Evolutionary conservation across 2,797 vertebrate species (phyloP).

Genomic region (Peromyscus attwateri): DNA sequence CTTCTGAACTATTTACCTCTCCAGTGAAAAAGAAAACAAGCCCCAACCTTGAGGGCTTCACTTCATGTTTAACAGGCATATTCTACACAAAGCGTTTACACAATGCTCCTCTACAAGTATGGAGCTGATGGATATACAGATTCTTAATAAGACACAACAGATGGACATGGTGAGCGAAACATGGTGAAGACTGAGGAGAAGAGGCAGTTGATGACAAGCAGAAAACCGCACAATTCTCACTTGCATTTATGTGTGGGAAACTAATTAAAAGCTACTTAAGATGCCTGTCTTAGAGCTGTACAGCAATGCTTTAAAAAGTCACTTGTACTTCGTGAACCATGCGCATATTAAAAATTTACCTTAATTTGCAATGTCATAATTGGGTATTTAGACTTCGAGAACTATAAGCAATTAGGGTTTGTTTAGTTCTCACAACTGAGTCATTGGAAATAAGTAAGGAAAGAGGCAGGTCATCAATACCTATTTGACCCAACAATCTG

Average conservation of each 20-base stretch:
- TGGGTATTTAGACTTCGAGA: slow-evolving; percentile 31
- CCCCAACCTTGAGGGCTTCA: background rate
- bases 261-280: slow-evolving; percentile 75
- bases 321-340: slow-evolving; percentile 48
- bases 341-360: slow-evolving; percentile 32
- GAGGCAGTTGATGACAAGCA: slow-evolving; percentile 76
- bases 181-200: slow-evolving; percentile 73
- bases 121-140: slow-evolving; percentile 72
- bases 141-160: slow-evolving; percentile 79
- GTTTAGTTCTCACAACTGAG: background rate
- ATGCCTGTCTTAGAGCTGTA: slow-evolving; percentile 64
- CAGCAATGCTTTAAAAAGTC: slow-evolving; percentile 57
- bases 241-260: slow-evolving; percentile 73
- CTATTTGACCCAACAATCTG: slow-evolving; percentile 34
- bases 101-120: slow-evolving; percentile 65
- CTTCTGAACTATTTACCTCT: slow-evolving; percentile 27
- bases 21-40: slow-evolving; percentile 44
- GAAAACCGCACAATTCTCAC: slow-evolving; percentile 76
- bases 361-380: slow-evolving; percentile 59
- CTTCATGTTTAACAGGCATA: slow-evolving; percentile 46
- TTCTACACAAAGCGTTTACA: slow-evolving; percentile 47
- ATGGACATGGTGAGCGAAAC: slow-evolving; percentile 76
- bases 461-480: background rate
- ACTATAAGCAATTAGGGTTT: background rate
- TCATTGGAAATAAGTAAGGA: slow-evolving; percentile 50